Base-by-base conservation (phyloP, 2,113 vertebrate species). In the Eulemur rufifrons region DNA sequence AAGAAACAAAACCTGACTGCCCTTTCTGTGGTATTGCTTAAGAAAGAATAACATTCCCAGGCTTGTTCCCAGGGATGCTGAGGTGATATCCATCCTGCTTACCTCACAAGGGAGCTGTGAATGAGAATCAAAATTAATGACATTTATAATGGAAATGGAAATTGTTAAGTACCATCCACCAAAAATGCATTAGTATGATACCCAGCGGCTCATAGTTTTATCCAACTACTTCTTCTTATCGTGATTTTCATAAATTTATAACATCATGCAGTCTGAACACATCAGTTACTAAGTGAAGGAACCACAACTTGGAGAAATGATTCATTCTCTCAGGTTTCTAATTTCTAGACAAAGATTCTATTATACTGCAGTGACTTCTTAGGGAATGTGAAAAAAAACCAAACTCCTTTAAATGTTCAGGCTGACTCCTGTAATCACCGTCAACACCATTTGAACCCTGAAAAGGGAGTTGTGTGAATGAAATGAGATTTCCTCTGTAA, bases 41-140 rank as follows among this genome's bases (percentile, higher is more conserved):
- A 93, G 74, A 71, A 69, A 96, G 77, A 94, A 95, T 84, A 89
- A 61, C 86, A 50, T 89, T 95, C 86, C 91, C 89, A 81, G 94
- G 8, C 83, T 74, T 89, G 54, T 76, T 92, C 66, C 86, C 86
- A 86, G 64, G 69, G 54, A 74, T 39, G 13, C 37, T 0, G 56
- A 92, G 73, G 91, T 64, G 82, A 80, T 63, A 83, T 63, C 82
- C 71, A 76, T 56, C 59, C 86, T 69, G 52, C 78, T 69, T 73
- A 11, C 50, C 86, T 89, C 91, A 77, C 74, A 52, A 80, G 69
- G 29, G 78, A 94, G 68, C 82, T 86, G 52, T 32, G 68, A 92
- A 18, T 63, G 82, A 91, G 91, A 69, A 74, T 69, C 9, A 83
- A 93, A 95, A 96, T 47, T 45, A 90, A 42, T 47, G 93, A 47